Base-by-base conservation (phyloP, 2,888 invertebrate species). In the Rapana venosa region DNA sequence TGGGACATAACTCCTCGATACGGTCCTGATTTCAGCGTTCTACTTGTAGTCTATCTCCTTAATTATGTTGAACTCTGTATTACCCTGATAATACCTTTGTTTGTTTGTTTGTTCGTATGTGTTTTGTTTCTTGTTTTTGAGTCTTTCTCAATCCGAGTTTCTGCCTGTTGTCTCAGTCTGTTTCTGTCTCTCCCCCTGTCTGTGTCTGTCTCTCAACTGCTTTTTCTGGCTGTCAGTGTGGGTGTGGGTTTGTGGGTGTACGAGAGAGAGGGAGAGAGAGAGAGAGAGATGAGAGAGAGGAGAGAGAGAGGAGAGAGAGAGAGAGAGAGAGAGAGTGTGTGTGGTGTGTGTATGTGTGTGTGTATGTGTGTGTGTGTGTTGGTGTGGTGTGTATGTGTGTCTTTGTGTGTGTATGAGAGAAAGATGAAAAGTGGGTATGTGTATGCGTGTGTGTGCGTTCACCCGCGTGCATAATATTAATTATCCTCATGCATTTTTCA, bases 261-360 rank as follows among this genome's bases (percentile, higher is more conserved):
- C 8, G 30, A 88, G 17, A 88, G 30, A 88, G 17, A 88, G 56
- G 81, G 56, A 47, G 47, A 47, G 47, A 47, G 47, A 47, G 4
- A 47, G 47, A 47, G 47, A 47, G 47, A 79, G 30, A 81, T n/a
- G 17, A 79, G 20, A 79, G 47, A 81, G n/a, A 56, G 5, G 30
- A 81, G 6, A 35, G 1, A 6, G 20, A 66, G 20, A 66, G 2
- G n/a, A 81, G 17, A 79, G 20, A 79, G 47, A 81, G n/a, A 56
- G 5, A 81, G 30, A 81, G 6, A 35, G 1, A 6, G 20, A 66
- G 20, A 66, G 2, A 66, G 47, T 66, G 32, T 87, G 79, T 56
- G 26, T 87, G 17, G 86, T 77, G 5, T 77, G 56, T 87, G 17
- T 36, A 30, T 89, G n/a, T 86, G 74, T n/a, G 13, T 77, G n/a